Conservation (phyloP, 2,888 invertebrate species). For the Leptinotarsa rubiginosa region DNA sequence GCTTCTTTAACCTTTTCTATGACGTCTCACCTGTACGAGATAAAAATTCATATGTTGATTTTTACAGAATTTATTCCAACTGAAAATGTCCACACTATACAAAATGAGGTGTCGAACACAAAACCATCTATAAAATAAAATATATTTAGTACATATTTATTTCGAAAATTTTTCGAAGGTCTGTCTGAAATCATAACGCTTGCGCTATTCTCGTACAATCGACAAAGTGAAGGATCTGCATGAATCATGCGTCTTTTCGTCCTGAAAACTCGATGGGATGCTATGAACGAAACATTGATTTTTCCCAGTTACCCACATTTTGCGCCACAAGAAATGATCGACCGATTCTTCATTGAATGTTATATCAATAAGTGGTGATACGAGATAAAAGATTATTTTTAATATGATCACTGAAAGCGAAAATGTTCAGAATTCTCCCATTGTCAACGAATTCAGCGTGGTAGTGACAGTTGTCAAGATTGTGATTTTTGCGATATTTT, state of each 20-base stretch:
- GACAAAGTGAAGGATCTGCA: not conserved
- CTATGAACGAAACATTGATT: conserved; percentile 8
- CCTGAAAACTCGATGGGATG: conserved; percentile 6
- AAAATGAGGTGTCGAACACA: no score
- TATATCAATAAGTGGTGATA: not conserved
- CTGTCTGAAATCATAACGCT: not conserved
- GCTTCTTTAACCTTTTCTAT: no score
- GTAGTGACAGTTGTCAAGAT: conserved; percentile 14
- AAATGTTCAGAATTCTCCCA: not conserved
- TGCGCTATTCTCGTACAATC: not conserved
- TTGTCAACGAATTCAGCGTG: conserved; percentile 12
- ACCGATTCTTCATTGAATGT: not conserved
- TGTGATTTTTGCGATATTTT: conserved; percentile 14
- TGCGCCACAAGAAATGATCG: conserved; percentile 3
- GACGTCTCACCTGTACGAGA: no score
- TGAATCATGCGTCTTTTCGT: not conserved
- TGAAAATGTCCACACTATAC: no score
- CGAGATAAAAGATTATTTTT: not conserved
- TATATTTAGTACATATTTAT: not conserved
- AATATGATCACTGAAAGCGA: conserved; percentile 2
- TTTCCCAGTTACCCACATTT: conserved; percentile 10
- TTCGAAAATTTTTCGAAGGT: not conserved
- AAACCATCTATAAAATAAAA: no score
- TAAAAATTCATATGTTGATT: no score
- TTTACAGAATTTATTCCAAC: no score